Base-by-base conservation (phyloP, 2,113 vertebrate genomes). In the Scomber colias region DNA sequence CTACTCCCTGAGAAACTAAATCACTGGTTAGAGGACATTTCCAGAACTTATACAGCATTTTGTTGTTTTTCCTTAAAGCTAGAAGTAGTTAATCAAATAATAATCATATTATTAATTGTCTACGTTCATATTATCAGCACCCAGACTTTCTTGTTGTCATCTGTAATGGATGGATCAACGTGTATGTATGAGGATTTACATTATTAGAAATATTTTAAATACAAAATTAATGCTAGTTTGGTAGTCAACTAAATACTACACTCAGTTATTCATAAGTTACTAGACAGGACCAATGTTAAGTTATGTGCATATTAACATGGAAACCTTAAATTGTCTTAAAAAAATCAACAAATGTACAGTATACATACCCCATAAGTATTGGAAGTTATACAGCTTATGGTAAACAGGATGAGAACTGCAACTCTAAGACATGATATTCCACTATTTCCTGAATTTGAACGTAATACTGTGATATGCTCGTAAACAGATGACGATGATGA, bases 1-100 rank as follows among this genome's bases (percentile, higher is more conserved):
- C 17, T 71, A 35, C 75, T 92, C 90, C 90, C 82, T 89, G 91
- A 92, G 87, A 90, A 86, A 86, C 45, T 64, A 72, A 88, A 89
- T 86, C 74, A 82, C 82, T 66, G 63, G n/a, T 70, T 62, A 70
- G 75, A 82, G 15, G 45, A 81, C 24, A 72, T 61, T 46, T 64
- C 35, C 27, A 82, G 17, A 35, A 75, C 49, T 70, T 71, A 11
- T 27, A 74, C 31, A 77, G 51, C 55, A 76, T 63, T 11, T 54
- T 54, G 69, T 79, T 54, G 24, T 27, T 27, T 27, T 27, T 27
- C 24, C 24, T 79, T 81, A 81, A 85, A 73, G 84, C 84, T 63
- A 60, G 44, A 69, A 8, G 30, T 60, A 51, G 46, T 45, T 69
- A 12, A 56, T 64, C 4, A 16, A 57, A 40, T 65, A 56, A 46